Base-by-base conservation (phyloP, 2,113 vertebrate species). In the Eublepharis macularius region DNA sequence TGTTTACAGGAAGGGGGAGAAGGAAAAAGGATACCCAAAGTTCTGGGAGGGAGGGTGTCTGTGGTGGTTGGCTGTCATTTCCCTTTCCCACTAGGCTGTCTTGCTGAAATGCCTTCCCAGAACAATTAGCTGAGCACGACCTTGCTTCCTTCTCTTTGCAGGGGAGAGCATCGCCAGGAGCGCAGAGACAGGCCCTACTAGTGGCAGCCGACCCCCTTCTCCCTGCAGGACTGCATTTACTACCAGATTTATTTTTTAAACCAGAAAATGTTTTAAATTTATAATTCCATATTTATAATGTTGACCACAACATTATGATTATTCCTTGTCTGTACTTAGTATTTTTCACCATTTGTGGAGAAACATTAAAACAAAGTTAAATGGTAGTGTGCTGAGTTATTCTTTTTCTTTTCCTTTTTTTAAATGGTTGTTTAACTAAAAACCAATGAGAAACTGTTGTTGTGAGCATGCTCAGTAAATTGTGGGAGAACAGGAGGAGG, bases 241-340 rank as follows among this genome's bases (percentile, higher is more conserved):
- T 96, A 97, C 96, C 96, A 98, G 96, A 97, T 97, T 97, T 96
- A 95, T 97, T 97, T 98, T 98, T 98, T 98, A 97, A 97, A 96
- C 94, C 96, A 97, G 96, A 97, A 91, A 94, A 96, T 91, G 96
- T 96, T 98, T 98, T 98, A 98, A 97, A 98, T 97, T 98, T 98
- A 97, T 98, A 97, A 97, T 98, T 98, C 97, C 97, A 96, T 97
- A 97, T 97, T 97, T 97, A 96, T 97, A 94, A 94, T 96, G 96
- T 96, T 96, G 95, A 92, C 90, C 91, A 91, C 96, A 95, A 95
- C 96, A 97, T 96, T 97, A 96, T 96, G 95, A 95, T 93, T 93
- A 94, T 95, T 93, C 95, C 96, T 96, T 92, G 95, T 96, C 95
- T 96, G 95, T 96, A 95, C 94, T 96, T 96, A 96, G 96, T 96